Evolutionary conservation across 2,888 invertebrate genomes (phyloP).

Genomic region (Eledona agricola): DNA sequence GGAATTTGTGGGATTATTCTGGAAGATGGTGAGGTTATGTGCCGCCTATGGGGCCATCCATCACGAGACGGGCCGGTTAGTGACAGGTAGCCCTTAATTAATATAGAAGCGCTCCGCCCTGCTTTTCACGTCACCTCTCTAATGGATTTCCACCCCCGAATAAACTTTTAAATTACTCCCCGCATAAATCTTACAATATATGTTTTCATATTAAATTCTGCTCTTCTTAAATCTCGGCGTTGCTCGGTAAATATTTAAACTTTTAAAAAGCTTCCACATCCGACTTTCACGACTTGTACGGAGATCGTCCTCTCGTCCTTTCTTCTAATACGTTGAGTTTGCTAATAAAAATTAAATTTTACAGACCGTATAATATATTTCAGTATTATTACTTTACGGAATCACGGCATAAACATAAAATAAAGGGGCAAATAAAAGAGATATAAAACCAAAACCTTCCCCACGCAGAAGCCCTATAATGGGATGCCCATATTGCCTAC

Average conservation of each 20-base stretch:
- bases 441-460: slow-evolving; percentile 56
- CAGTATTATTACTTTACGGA: slow-evolving; percentile 56
- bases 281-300: no score
- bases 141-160: slow-evolving; percentile 60
- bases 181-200: slow-evolving; percentile 56
- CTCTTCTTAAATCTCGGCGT: slow-evolving; percentile 23
- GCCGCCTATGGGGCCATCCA: slow-evolving; percentile 59
- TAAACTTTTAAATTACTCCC: slow-evolving; percentile 59
- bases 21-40: slow-evolving; percentile 41
- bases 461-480: slow-evolving; percentile 54
- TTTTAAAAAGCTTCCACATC: slow-evolving; percentile 18
- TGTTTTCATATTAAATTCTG: slow-evolving; percentile 39
- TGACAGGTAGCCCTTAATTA: slow-evolving; percentile 63
- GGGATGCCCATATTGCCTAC: slow-evolving; percentile 53
- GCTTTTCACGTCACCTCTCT: slow-evolving; percentile 61
- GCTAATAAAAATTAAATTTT: slow-evolving; percentile 56
- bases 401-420: slow-evolving; percentile 58
- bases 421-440: slow-evolving; percentile 58
- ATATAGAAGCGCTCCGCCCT: slow-evolving; percentile 61
- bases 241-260: slow-evolving; percentile 18
- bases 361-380: slow-evolving; percentile 55
- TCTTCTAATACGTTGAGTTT: slow-evolving; percentile 39
- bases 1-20: slow-evolving; percentile 21
- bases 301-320: no score
- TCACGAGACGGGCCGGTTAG: slow-evolving; percentile 59